Base-by-base conservation (phyloP, 1,140 invertebrate species). In the Drosophila virilis region DNA sequence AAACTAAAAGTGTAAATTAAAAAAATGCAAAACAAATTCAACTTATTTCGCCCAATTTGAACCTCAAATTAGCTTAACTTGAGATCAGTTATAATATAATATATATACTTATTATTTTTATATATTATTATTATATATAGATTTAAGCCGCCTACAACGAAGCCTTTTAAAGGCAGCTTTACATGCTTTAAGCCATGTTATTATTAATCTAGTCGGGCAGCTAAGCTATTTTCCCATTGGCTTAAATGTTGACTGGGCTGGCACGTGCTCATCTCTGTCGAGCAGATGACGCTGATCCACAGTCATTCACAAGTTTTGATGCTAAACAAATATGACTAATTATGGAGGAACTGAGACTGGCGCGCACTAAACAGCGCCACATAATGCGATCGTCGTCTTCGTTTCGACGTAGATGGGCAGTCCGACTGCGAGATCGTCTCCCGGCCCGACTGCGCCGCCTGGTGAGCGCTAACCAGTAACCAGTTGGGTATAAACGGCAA, bases 291-390 rank as follows among this genome's bases (percentile, higher is more conserved):
- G n/a, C 42, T 64, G 68, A 64, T 55, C 59, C 32, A 33, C 66
- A 37, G 77, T 84, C 85, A 89, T 89, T 88, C 84, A 89, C 84
- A 89, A 84, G 60, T 80, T 80, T 77, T 89, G 80, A 89, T 84
- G 84, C 84, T 89, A 89, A 89, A 84, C 84, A 89, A 84, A 89
- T 89, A 89, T 89, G 84, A 89, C 84, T 89, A 89, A 89, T 89
- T 89, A 89, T 89, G 84, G 84, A 89, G 84, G 84, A 89, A 89
- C 84, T 88, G 83, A 80, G 71, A 61, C 65, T 74, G 50, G 50
- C 52, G 61, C 61, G 61, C 80, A 89, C 79, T 89, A 89, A 89
- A 89, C 84, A 89, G 85, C 52, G 80, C 80, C 84, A 80, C 84
- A 89, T 89, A 89, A 89, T 89, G 84, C 84, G 65, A 76, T 73